phyloP scores from a whole-genome alignment of 2,797 vertebrate genomes.

The Rhinichthys osculus region DNA sequence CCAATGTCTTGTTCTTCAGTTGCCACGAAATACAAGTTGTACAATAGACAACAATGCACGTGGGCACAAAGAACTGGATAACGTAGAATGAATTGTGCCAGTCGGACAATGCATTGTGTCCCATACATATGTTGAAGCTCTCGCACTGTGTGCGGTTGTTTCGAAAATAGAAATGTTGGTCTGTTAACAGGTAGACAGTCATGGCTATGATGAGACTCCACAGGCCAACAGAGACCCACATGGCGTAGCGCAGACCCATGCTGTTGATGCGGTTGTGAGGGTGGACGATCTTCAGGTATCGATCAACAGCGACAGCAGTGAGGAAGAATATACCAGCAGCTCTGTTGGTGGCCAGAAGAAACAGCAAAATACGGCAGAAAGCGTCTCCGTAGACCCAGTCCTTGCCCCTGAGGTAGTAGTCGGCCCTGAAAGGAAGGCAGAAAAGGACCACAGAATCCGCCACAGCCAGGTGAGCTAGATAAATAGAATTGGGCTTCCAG shows the following conservation, averaged over 20 bases:
- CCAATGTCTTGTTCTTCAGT: slow-evolving; percentile 75
- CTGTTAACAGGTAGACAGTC: slow-evolving; percentile 72
- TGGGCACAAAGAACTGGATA: slow-evolving; percentile 76
- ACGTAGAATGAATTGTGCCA: slow-evolving; percentile 83
- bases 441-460: slow-evolving; percentile 81
- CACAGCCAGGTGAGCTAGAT: slow-evolving; percentile 80
- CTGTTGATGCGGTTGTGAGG: slow-evolving; percentile 74
- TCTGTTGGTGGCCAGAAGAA: slow-evolving; percentile 77
- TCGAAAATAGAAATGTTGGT: slow-evolving; percentile 67
- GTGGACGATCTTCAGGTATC: slow-evolving; percentile 82
- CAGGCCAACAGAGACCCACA: slow-evolving; percentile 74
- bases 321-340: slow-evolving; percentile 83
- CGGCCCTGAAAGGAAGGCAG: slow-evolving; percentile 81
- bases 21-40: slow-evolving; percentile 78
- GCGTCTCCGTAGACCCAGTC: slow-evolving; percentile 80
- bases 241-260: slow-evolving; percentile 72
- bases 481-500: slow-evolving; percentile 81
- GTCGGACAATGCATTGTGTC: slow-evolving; percentile 67
- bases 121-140: slow-evolving; percentile 84
- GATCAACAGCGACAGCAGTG: slow-evolving; percentile 80
- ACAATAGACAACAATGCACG: slow-evolving; percentile 77
- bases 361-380: slow-evolving; percentile 78
- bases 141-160: slow-evolving; percentile 78
- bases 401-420: slow-evolving; percentile 79
- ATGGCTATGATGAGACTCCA: slow-evolving; percentile 77